A percentile compares a stretch with the other conserved stretches of the same genome.
phyloP scores from a whole-genome alignment of 2,797 vertebrate species.

The Gymnodraco acuticeps region DNA sequence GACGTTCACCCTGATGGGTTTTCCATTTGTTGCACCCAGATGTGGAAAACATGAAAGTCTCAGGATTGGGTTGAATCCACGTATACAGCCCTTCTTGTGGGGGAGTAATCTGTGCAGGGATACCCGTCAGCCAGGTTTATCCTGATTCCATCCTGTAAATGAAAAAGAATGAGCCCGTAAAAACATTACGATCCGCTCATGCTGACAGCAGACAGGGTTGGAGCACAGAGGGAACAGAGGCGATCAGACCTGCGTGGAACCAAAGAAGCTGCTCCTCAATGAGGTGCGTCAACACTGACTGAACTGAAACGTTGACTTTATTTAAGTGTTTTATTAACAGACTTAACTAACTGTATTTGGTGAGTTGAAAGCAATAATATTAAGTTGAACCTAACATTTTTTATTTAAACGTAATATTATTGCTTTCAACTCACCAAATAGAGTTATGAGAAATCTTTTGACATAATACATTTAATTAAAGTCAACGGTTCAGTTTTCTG shows the following conservation, averaged over 20 bases:
- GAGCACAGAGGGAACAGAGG: neutral
- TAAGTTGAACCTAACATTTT: no score
- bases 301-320: no score
- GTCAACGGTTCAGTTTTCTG: no score
- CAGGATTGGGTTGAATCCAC: slow-evolving; percentile 28
- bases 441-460: no score
- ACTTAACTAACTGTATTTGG: no score
- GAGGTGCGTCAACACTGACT: no score
- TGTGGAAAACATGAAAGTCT: slow-evolving; percentile 57
- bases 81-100: slow-evolving; percentile 41
- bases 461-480: no score
- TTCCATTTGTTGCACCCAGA: slow-evolving; percentile 47
- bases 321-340: no score
- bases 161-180: slow-evolving; percentile 6
- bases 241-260: neutral
- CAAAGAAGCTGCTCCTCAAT: neutral
- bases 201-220: neutral
- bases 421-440: no score
- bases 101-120: slow-evolving; percentile 18
- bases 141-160: slow-evolving; percentile 31
- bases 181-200: neutral
- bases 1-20: slow-evolving; percentile 38
- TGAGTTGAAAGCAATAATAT: no score
- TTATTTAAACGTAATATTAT: no score
- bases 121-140: slow-evolving; percentile 16